These are phyloP conservation scores for Malacoctenus gilli DNA, from an alignment of 2,797 vertebrate species.

Conservation along the genomic window DNA sequence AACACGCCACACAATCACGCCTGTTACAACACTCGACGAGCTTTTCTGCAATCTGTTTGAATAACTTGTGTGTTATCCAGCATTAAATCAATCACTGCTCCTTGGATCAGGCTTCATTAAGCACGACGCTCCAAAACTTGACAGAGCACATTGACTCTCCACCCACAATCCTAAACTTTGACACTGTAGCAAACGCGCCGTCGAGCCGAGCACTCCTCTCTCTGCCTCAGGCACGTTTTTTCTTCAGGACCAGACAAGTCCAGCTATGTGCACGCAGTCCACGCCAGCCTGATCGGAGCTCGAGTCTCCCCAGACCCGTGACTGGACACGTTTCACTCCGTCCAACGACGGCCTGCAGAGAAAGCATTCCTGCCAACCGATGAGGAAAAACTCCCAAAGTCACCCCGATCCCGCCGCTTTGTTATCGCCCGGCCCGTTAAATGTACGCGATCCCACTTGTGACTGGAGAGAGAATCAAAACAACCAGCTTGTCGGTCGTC, in stretches of 20 bases:
- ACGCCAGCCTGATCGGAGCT: constrained; percentile 46
- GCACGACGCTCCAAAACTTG: constrained; percentile 36
- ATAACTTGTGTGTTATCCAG: constrained; percentile 8
- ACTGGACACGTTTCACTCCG: constrained; percentile 48
- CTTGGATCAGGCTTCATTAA: constrained; percentile 47
- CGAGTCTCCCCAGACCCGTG: constrained; percentile 46
- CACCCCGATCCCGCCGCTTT: constrained; percentile 11
- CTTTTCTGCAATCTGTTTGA: constrained; percentile 16
- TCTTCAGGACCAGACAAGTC: constrained; percentile 70
- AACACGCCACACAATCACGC: constrained; percentile 13
- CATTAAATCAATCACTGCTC: constrained; percentile 26
- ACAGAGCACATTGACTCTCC: constrained; percentile 8
- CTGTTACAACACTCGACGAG: constrained; percentile 19
- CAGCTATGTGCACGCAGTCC: constrained; percentile 38
- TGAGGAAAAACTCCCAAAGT: constrained; percentile 3
- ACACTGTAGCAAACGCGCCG: constrained; percentile 29
- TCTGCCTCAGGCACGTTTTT: constrained; percentile 38
- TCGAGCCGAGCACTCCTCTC: constrained; percentile 18
- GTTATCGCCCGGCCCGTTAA: constrained; percentile 35
- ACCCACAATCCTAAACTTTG: neutral
- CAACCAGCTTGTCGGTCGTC: constrained; percentile 43
- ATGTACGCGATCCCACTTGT: constrained; percentile 1
- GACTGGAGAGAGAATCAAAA: constrained; percentile 44
- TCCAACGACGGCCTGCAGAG: constrained; percentile 15
- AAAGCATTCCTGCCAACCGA: constrained; percentile 36